phyloP scores from a whole-genome alignment of 2,797 vertebrate species.

The Malurus splendens region DNA sequence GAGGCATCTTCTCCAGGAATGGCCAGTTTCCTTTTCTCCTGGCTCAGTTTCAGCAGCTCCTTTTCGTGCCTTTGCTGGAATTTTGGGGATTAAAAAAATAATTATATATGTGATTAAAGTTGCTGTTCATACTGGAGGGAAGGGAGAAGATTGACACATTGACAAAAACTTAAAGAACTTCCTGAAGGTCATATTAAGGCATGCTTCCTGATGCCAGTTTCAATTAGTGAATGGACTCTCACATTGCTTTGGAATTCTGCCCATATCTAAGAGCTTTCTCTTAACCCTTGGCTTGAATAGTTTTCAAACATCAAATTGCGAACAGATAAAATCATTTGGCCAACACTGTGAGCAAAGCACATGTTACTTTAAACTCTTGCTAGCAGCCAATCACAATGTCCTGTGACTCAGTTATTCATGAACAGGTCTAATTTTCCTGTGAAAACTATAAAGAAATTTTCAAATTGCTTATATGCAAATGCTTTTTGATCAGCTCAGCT shows the following conservation, averaged over 20 bases:
- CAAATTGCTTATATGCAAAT: background rate
- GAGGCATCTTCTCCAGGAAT: background rate
- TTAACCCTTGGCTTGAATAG: background rate
- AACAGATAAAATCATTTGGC: background rate
- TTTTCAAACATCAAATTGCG: background rate
- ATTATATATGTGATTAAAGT: background rate
- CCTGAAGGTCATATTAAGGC: conserved; percentile 6
- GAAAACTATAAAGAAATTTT: background rate
- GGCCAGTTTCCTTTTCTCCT: background rate
- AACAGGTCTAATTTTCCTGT: background rate
- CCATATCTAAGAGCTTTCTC: background rate
- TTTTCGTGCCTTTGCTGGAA: background rate
- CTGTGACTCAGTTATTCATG: background rate
- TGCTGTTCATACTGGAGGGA: background rate
- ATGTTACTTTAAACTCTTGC: background rate
- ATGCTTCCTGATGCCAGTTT: background rate
- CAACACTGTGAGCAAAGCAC: background rate
- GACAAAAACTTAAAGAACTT: conserved; percentile 18
- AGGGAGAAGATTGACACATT: background rate
- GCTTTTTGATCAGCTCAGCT: background rate
- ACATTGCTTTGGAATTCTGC: conserved; percentile 19
- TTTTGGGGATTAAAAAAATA: background rate
- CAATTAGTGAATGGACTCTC: background rate
- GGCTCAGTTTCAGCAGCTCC: background rate
- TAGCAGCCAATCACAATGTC: background rate